Conservation (phyloP, 2,888 invertebrate species). For the Polymixis lichenea region DNA sequence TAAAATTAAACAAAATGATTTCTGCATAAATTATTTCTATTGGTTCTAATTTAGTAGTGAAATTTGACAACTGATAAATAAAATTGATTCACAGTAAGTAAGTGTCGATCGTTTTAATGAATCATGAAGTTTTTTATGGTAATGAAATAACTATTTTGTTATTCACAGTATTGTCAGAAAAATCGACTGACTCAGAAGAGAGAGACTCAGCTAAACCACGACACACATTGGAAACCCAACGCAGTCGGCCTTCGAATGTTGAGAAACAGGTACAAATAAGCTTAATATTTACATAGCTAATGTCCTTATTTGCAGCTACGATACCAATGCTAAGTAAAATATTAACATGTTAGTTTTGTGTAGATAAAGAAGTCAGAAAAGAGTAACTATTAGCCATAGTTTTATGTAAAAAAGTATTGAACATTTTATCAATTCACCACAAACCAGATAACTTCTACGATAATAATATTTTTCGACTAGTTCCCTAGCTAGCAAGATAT, state of each 20-base stretch:
- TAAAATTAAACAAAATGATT: neutral
- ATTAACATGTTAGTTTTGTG: slow-evolving; percentile 32
- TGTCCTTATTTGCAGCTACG: slow-evolving; percentile 27
- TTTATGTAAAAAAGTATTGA: neutral
- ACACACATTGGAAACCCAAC: slow-evolving; percentile 81
- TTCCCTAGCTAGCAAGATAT: slow-evolving; percentile 17
- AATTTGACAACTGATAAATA: neutral
- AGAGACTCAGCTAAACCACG: slow-evolving; percentile 81
- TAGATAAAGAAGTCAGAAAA: slow-evolving; percentile 22
- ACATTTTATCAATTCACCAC: neutral
- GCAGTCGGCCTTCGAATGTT: slow-evolving; percentile 91
- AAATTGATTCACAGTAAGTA: neutral
- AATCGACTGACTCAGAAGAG: slow-evolving; percentile 76
- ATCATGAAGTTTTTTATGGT: neutral
- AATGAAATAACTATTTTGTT: neutral
- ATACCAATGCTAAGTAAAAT: slow-evolving; percentile 10
- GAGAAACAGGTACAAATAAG: slow-evolving; percentile 94
- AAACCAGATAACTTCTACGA: slow-evolving; percentile 7
- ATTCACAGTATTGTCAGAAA: slow-evolving; percentile 81
- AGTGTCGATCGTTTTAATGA: neutral
- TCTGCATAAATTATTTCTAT: neutral
- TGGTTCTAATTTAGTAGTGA: neutral
- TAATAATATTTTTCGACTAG: neutral
- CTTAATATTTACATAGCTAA: slow-evolving; percentile 3
- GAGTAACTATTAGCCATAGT: slow-evolving; percentile 7